Evolutionary conservation across 2,888 invertebrate species (phyloP).

Genomic region (Ornithoptera priamus): DNA sequence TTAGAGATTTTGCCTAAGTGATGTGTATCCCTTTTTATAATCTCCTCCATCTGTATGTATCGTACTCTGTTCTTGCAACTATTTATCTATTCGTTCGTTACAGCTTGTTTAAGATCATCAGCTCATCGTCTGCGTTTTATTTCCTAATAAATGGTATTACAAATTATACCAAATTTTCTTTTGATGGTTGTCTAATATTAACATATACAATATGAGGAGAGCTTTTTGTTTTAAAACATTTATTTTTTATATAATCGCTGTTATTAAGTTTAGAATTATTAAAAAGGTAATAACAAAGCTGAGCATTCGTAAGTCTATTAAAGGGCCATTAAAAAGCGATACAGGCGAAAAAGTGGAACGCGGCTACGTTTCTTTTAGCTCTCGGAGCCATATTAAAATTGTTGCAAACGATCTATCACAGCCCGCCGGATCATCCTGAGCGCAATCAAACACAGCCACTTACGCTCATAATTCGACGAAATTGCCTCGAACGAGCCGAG

Average conservation of each 20-base stretch:
- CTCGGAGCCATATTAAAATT: constrained; percentile 37
- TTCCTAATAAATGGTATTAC: too few species aligned
- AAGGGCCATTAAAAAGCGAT: constrained; percentile 27
- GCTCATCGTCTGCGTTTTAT: too few species aligned
- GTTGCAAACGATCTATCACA: constrained; percentile 59
- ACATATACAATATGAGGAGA: neutral
- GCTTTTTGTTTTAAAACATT: neutral
- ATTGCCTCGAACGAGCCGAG: constrained; percentile 59
- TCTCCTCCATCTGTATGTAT: too few species aligned
- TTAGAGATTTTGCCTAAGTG: too few species aligned
- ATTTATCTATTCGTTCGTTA: too few species aligned
- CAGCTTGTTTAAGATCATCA: too few species aligned
- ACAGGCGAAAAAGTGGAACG: constrained; percentile 5
- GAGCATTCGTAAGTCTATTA: constrained; percentile 16
- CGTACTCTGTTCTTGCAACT: too few species aligned
- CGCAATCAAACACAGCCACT: constrained; percentile 60
- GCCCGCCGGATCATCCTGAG: constrained; percentile 51
- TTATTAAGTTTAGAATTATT: constrained; percentile 14
- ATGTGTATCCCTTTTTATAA: too few species aligned
- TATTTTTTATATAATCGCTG: constrained; percentile 12
- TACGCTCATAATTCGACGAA: constrained; percentile 69
- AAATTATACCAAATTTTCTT: too few species aligned
- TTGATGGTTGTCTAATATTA: too few species aligned
- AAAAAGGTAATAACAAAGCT: neutral
- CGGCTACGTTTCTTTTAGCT: constrained; percentile 17